Base-by-base conservation (phyloP, 2,797 vertebrate genomes). In the Leptoclinus maculatus region DNA sequence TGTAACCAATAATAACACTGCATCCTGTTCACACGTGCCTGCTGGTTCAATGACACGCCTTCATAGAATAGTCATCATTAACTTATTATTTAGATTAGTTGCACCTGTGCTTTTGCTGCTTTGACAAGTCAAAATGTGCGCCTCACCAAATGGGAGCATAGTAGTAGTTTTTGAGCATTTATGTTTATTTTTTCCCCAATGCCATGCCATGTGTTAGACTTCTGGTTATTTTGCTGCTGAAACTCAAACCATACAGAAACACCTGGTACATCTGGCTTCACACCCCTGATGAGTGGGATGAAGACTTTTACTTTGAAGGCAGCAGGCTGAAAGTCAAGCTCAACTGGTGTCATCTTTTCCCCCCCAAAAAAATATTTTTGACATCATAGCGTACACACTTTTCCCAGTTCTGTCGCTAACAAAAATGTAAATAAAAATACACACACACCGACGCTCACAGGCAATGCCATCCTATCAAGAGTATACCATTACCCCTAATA, bases 401-500 rank as follows among this genome's bases (percentile, higher is more conserved):
- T 79, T 59, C 75, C 79, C 72, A 87, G 62, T 83, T 88, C 82
- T 74, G 85, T 82, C 39, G 14, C 73, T 77, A 87, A 86, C 51
- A 83, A 85, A 87, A 81, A 76, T 27, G 77, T 77, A 87, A 88
- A 87, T 78, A 86, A 53, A 67, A 71, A 71, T 65, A 86, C 76
- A 88, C 71, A 84, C 89, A 94, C 88, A 82, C 83, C 19, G 36
- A 87, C 88, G 90, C 93, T 83, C 91, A 90, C 87, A 91, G 90
- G 93, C 89, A 93, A 93, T 89, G 89, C 92, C 93, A 92, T 84
- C 84, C 94, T 94, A 95, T 88, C 80, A 91, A 92, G 90, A 84
- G 53, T 93, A 92, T 90, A 88, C 83, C 72, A 75, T 92, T 89
- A 89, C 92, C 93, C 94, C 93, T 93, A 95, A 94, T 90, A 93